These are phyloP conservation scores for Cacatua alba DNA, from an alignment of 2,113 vertebrate species.

Conservation along the genomic window DNA sequence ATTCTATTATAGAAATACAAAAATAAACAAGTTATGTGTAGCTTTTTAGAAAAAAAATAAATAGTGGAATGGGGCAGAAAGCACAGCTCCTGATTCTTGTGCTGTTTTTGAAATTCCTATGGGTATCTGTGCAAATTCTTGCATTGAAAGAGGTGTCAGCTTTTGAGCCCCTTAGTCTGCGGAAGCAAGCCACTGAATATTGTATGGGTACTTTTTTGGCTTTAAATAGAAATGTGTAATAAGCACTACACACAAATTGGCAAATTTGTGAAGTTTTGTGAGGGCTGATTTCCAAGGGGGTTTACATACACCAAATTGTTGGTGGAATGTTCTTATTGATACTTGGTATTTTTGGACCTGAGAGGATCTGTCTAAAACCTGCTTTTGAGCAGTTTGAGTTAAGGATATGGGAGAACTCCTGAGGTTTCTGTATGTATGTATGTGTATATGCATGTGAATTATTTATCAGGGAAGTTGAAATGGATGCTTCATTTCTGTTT, in stretches of 20 bases:
- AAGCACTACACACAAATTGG: not conserved
- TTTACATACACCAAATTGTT: not conserved
- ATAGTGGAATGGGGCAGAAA: not conserved
- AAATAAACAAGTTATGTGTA: not conserved
- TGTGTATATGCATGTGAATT: not conserved
- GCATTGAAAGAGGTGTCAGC: not conserved
- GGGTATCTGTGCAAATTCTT: not conserved
- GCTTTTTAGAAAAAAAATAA: not conserved
- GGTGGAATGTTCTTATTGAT: not conserved
- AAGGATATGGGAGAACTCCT: not conserved
- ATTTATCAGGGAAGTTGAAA: slow-evolving; percentile 41
- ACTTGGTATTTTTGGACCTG: not conserved
- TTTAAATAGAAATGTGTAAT: not conserved
- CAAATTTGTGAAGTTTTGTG: not conserved
- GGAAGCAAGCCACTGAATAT: not conserved
- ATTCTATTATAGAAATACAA: not conserved
- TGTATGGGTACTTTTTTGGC: not conserved
- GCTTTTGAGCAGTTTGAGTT: not conserved
- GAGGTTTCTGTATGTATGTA: not conserved
- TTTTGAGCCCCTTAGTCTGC: not conserved
- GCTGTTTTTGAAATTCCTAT: not conserved
- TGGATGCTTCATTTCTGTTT: slow-evolving; percentile 42
- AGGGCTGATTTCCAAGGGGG: not conserved
- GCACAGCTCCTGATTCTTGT: not conserved
- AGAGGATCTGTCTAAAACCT: not conserved